Base-by-base conservation (phyloP, 2,113 vertebrate species). In the Athene noctua region DNA sequence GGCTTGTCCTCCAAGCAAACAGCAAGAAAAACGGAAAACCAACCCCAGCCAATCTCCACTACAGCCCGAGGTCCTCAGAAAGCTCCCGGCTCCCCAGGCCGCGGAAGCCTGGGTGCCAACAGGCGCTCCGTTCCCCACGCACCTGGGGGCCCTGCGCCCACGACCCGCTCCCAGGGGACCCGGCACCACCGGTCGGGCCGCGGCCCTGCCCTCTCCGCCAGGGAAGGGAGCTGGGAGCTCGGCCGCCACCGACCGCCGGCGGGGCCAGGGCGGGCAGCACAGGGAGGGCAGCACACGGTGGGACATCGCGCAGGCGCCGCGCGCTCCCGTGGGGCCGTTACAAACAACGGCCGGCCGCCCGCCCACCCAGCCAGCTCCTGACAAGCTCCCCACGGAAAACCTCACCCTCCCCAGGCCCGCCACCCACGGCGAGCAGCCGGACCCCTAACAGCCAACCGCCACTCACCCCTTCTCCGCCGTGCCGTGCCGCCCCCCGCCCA, bases 131-230 rank as follows among this genome's bases (percentile, higher is more conserved):
- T 2, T 7, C 15, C 23, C 36, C 8, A 8, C 3, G 40, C 44
- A 46, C 62, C n/a, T 2, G 14, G 36, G 8, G 23, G 15, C 19
- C 19, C 77, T 18, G 15, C 9, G 14, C 62, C 46, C 30, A 3
- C 9, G 18, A 26, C 25, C 47, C 21, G 10, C 47, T 29, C n/a
- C 30, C 6, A 5, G 21, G 5, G 29, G 5, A 4, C 23, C 20
- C 25, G 2, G 27, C 40, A 27, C 3, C 12, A 2, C 20, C 1
- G 34, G 9, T 7, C 4, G 11, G 6, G 25, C 10, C 10, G 11
- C 40, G 12, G 19, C 3, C 12, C 40, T 2, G 10, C 30, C 40
- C 9, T 19, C 49, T 9, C 27, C 5, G 3, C 55, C 40, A 9
- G 7, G 26, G 40, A 38, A 25, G 10, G 42, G 29, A 42, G 18